A percentile compares a stretch with the other conserved stretches of the same genome.
These are phyloP conservation scores for Phoxinus dragarum DNA, from an alignment of 2,797 vertebrate genomes.

Conservation along the genomic window DNA sequence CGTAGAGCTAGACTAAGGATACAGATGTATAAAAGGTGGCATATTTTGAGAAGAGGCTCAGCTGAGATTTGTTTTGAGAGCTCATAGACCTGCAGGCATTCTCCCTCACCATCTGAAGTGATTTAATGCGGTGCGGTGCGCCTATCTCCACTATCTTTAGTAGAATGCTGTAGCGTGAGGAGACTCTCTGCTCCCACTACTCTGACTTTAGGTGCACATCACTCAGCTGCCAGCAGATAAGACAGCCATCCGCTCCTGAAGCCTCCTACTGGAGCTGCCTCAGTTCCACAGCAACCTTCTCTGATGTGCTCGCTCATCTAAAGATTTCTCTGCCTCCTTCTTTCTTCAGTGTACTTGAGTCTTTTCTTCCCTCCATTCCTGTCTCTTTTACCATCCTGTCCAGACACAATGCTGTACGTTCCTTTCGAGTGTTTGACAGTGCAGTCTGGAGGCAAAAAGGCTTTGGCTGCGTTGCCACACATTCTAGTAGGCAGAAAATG, in stretches of 20 bases:
- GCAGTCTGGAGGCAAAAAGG: slow-evolving; percentile 56
- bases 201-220: slow-evolving; percentile 50
- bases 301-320: slow-evolving; percentile 35
- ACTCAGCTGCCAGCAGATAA: slow-evolving; percentile 67
- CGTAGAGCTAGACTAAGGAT: background rate
- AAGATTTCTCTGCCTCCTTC: slow-evolving; percentile 28
- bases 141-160: slow-evolving; percentile 25
- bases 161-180: slow-evolving; percentile 24
- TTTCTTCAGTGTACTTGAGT: slow-evolving; percentile 36
- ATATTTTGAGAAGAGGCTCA: slow-evolving; percentile 24
- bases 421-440: slow-evolving; percentile 59
- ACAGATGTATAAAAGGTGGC: slow-evolving; percentile 29
- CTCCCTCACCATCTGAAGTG: slow-evolving; percentile 26
- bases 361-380: slow-evolving; percentile 56
- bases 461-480: slow-evolving; percentile 68
- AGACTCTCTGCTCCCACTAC: slow-evolving; percentile 28
- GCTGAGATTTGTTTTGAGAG: slow-evolving; percentile 12
- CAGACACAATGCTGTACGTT: slow-evolving; percentile 57
- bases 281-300: slow-evolving; percentile 35
- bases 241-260: slow-evolving; percentile 50
- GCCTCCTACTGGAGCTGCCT: slow-evolving; percentile 39
- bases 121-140: slow-evolving; percentile 19
- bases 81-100: slow-evolving; percentile 33
- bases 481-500: slow-evolving; percentile 66
- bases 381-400: slow-evolving; percentile 23